Base-by-base conservation (phyloP, 2,888 invertebrate species). In the Chouioia cunea region DNA sequence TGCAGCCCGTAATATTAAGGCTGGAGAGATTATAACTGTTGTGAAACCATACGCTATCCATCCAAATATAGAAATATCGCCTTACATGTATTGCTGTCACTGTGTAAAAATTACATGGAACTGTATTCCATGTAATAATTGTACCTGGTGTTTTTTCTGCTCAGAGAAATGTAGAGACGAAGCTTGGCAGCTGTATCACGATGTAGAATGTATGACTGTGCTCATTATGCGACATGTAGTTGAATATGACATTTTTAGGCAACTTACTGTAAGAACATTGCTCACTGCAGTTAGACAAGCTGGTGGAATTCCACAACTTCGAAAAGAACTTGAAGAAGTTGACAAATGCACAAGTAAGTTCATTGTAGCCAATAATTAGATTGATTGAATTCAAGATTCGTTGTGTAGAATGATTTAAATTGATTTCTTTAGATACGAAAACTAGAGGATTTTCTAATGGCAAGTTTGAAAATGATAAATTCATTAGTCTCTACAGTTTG, bases 21-120 rank as follows among this genome's bases (percentile, higher is more conserved):
- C 92, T 0, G 94, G 94, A 64, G 94, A 95, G 81, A 86, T 95
- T 4, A 82, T 97, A 46, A 91, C 90, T 1, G 86, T 92, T 59
- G 97, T 97, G 84, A 88, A 91, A 68, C 93, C 96, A 0, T 96
- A 91, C 81, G 87, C 90, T 18, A 87, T 89, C 1, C 85, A 91
- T 1, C 80, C 93, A 18, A 80, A 90, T 36, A 88, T 88, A 50
- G 82, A 88, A 10, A 4, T 27, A 27, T 88, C 88, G 76, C 83
- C 85, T 67, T 81, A 87, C 36, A 89, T 88, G 23, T 89, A 90
- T 80, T 95, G 95, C 79, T 90, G 89, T 77, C 86, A 91, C 75
- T 95, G 95, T 79, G 85, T 92, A 62, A 87, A 88, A 36, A 85
- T 89, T 69, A 87, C 86, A 75, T 85, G 88, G 76, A 88, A 89